Conservation (phyloP, 2,113 vertebrate genomes). For the Chaetodon trifascialis region DNA sequence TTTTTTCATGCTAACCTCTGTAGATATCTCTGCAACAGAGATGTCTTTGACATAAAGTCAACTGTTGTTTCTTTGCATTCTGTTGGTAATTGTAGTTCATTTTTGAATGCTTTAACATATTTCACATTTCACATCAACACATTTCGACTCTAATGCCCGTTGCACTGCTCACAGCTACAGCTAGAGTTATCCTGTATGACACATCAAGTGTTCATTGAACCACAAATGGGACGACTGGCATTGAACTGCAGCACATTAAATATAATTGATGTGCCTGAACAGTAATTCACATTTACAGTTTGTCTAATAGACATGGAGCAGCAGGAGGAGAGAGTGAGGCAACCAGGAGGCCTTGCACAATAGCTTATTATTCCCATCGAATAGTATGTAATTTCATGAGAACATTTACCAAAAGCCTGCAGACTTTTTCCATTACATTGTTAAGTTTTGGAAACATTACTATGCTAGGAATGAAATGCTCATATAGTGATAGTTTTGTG, state of each 20-base stretch:
- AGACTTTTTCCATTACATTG: conserved; percentile 74
- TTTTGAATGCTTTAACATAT: no score
- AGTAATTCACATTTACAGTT: conserved; percentile 40
- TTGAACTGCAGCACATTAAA: conserved; percentile 6
- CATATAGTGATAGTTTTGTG: conserved; percentile 31
- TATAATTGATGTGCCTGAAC: conserved; percentile 4
- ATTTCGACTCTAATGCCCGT: no score
- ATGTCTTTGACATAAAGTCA: no score
- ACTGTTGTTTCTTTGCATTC: no score
- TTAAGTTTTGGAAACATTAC: conserved; percentile 57
- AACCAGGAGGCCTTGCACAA: conserved; percentile 51
- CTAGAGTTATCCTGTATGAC: background rate
- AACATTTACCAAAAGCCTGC: conserved; percentile 62
- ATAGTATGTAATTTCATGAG: conserved; percentile 56
- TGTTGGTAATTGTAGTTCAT: no score
- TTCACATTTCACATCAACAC: background rate
- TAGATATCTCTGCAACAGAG: no score
- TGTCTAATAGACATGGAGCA: conserved; percentile 15
- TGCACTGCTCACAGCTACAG: background rate
- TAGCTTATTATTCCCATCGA: conserved; percentile 66
- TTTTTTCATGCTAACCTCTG: no score
- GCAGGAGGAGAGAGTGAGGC: conserved; percentile 24
- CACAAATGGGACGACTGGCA: conserved; percentile 14
- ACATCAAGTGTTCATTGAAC: conserved; percentile 23
- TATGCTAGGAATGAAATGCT: conserved; percentile 46